Evolutionary conservation across 2,888 invertebrate species (phyloP).

Genomic region (Syritta pipiens): DNA sequence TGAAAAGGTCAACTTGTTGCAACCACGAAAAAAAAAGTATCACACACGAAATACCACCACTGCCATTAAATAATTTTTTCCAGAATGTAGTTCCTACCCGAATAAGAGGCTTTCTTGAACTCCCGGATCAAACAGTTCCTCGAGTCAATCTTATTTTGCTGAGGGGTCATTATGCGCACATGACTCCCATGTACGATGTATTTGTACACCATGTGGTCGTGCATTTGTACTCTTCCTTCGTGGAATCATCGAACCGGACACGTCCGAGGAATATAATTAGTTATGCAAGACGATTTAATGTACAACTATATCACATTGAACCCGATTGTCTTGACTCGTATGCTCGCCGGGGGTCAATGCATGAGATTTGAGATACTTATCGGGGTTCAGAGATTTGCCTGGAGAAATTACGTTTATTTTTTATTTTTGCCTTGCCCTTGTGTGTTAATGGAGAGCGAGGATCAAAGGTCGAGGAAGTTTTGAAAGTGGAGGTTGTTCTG

Average conservation of each 20-base stretch:
- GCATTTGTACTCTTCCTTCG: background rate
- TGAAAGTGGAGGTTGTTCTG: too few relatives aligned
- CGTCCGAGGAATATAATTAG: conserved; percentile 43
- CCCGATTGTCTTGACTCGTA: conserved; percentile 22
- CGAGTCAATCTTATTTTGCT: conserved; percentile 8
- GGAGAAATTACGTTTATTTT: too few relatives aligned
- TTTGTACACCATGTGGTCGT: background rate
- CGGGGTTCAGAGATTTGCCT: conserved; percentile 1
- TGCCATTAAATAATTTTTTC: too few relatives aligned
- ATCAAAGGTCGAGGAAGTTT: too few relatives aligned
- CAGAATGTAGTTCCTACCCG: too few relatives aligned
- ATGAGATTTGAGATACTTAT: background rate
- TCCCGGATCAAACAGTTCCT: conserved; percentile 30
- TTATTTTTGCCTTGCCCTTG: too few relatives aligned
- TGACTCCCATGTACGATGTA: conserved; percentile 9
- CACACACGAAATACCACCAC: too few relatives aligned
- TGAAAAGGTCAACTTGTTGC: background rate
- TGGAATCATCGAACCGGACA: conserved; percentile 41
- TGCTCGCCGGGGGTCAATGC: background rate
- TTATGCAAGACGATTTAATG: conserved; percentile 48
- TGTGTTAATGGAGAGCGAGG: too few relatives aligned
- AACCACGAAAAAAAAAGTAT: background rate
- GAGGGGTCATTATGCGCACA: conserved; percentile 24
- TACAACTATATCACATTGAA: conserved; percentile 28
- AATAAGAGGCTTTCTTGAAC: conserved; percentile 7